phyloP scores from a whole-genome alignment of 2,113 vertebrate genomes.

The Prolemur simus region DNA sequence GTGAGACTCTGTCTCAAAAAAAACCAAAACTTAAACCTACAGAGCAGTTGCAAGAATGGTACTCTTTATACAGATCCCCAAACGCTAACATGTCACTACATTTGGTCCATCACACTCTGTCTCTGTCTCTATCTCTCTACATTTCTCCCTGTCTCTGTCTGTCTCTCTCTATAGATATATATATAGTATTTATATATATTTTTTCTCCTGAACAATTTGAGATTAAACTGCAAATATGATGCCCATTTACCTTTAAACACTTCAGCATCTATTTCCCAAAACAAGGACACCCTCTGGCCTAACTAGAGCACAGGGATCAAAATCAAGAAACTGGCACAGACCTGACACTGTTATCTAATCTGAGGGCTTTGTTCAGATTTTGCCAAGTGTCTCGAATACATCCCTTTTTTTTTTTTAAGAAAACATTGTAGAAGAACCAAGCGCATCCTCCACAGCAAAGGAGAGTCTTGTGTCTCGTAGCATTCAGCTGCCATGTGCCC shows the following conservation, averaged over 20 bases:
- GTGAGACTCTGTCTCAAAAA: too few relatives aligned
- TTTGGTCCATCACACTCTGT: background rate
- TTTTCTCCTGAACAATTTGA: background rate
- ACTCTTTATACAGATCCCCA: background rate
- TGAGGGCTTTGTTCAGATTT: background rate
- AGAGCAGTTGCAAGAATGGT: background rate
- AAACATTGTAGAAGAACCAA: background rate
- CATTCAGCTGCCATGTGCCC: background rate
- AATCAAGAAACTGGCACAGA: background rate
- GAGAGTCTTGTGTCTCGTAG: accelerated
- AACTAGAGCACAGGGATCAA: background rate
- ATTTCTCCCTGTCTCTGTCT: background rate
- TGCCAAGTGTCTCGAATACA: background rate
- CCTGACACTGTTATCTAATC: background rate
- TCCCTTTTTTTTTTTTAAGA: background rate
- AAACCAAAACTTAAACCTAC: background rate
- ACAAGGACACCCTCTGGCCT: background rate
- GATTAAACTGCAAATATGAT: background rate
- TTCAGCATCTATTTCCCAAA: background rate
- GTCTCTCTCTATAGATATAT: too few relatives aligned
- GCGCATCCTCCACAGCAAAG: background rate
- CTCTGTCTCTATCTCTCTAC: background rate
- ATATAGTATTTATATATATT: background rate
- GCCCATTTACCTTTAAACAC: background rate
- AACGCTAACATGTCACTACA: background rate